Evolutionary conservation across 1,140 invertebrate genomes (phyloP), one percentile per base, ranked within the genome.

Genomic region (Temnothorax nylanderi): DNA sequence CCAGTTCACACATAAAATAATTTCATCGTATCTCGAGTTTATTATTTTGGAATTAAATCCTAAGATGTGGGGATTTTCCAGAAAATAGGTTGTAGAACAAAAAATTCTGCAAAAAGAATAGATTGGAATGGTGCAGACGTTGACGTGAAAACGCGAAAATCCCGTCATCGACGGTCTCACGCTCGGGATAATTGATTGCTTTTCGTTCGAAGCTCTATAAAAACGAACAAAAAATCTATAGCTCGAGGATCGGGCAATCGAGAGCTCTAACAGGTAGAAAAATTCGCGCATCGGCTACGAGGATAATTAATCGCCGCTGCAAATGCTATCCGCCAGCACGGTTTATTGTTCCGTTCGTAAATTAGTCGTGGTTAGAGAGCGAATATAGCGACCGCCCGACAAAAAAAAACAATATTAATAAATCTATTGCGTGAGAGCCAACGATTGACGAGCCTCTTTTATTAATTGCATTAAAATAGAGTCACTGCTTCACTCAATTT

Each of bases 271-370:
- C 41, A 37, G 26, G 13, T 65, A 18, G 65, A 21, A 62, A 65
- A 65, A 56, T 87, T 72, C n/a, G 26, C 34, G 6, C 51, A 41
- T 47, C 54, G 60, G 18, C 16, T n/a, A 21, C 56, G 16, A 58
- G 56, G 72, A 78, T 88, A 88, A 88, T 88, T 86, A 88, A 88
- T 88, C 60, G 85, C 7, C n/a, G 64, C 34, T 41, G 26, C 64
- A 64, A 88, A 86, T 72, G 60, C 74, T 65, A 87, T 85, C 37
- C 64, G 67, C 32, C 32, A 11, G 32, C 13, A 34, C 64, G 54
- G 62, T 72, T 77, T 85, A 85, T 85, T 76, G 87, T 85, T 21
- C 11, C 21, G 7, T 44, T 41, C 72, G 64, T 86, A 67, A 88
- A 88, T 78, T 78, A 86, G 32, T 86, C 56, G 64, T 62, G 16